Evolutionary conservation across 2,888 invertebrate species (phyloP), one percentile per base, ranked within the genome.

Genomic region (Drosophila barbarae): DNA sequence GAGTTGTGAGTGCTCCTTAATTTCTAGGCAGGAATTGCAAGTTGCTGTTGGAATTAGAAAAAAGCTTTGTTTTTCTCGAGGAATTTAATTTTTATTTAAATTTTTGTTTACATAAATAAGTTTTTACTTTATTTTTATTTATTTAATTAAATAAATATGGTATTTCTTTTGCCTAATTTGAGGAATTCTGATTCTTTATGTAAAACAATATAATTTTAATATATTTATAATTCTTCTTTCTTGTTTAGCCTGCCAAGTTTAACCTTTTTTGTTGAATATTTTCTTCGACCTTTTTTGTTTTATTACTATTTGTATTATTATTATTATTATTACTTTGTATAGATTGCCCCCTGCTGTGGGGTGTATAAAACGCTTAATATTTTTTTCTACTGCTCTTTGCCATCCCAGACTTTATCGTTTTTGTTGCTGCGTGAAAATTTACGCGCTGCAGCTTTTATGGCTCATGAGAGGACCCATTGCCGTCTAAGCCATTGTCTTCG

Each of bases 391-490:
- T 53, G 15, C 21, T 36, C 10, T n/a, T 39, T 15, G 7, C 26
- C 58, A 32, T 46, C 44, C 47, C 32, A 38, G 59, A 18, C 59
- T 58, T 60, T 60, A 60, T 58, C 59, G 63, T 21, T 39, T 47
- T 44, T 50, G 26, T 58, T 52, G 58, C 58, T 63, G 49, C 64
- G 72, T 71, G 64, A 68, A 74, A 76, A 82, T 77, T 74, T 79
- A 78, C 77, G 77, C 83, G 74, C 67, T 72, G 61, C 54, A 55
- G 66, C 68, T 74, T 77, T 79, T 76, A 77, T 73, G 59, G 74
- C 68, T 69, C 71, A 59, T 61, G 30, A 42, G 61, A 26, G 26
- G 73, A 63, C 51, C 51, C 39, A 36, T 55, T 39, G 41, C 59
- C 53, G 35, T 39, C 60, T 52, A 50, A 44, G 52, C 58, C 54